Base-by-base conservation (phyloP, 2,113 vertebrate genomes). In the Macrotus californicus region DNA sequence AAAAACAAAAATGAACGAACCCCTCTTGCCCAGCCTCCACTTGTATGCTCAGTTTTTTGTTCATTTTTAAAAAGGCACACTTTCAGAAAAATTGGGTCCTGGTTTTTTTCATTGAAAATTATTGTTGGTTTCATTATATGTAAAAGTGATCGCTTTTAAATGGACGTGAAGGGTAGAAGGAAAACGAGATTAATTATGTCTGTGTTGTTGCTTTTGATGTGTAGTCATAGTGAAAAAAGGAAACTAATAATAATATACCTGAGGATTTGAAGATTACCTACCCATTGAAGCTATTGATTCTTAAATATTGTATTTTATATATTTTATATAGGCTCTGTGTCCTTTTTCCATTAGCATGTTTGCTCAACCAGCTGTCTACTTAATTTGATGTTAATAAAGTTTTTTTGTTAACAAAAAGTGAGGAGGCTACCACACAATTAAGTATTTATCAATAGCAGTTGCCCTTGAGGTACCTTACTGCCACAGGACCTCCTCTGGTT, bases 31-130 rank as follows among this genome's bases (percentile, higher is more conserved):
- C n/a, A n/a, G 14, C 61, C 76, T 92, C 84, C 34, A 18, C 66
- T 90, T 80, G 1, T 70, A 19, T 22, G 15, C 50, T 81, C 15
- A 11, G 31, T 4, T 93, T 95, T 91, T 87, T 95, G 69, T 94
- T 89, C 61, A 76, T 82, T 61, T 87, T 39, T 83, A 64, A 76
- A 93, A 91, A 92, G 81, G 16, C 29, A 9, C 31, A 69, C 72
- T 95, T 94, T 39, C 29, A 94, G 50, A 96, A 96, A 95, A 66
- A 90, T 43, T 16, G 50, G 85, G 46, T 90, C 29, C 34, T 80
- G 89, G 21, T 67, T 67, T 93, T 90, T 50, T 93, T 70, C 67
- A 36, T 46, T 56, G 36, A 72, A 96, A 93, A 89, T 61, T 39
- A 10, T 89, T 79, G 21, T 46, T 88, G 80, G 15, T 87, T 82